These are phyloP conservation scores for Diaprepes abbreviatus DNA, from an alignment of 2,888 invertebrate species.

Conservation along the genomic window DNA sequence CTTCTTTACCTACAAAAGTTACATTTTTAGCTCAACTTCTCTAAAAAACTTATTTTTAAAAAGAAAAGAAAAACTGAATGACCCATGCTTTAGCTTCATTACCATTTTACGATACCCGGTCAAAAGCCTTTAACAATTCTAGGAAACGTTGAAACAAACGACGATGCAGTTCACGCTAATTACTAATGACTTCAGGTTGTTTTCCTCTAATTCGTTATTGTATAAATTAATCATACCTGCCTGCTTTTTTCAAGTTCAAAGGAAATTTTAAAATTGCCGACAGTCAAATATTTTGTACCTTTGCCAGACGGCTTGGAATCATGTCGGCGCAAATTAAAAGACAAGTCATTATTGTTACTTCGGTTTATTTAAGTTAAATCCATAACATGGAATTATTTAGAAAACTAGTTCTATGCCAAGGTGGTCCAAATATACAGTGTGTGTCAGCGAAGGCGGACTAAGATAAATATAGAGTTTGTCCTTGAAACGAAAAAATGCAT, in stretches of 20 bases:
- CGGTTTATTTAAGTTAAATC: neutral
- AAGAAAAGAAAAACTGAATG: neutral
- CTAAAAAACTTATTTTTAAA: neutral
- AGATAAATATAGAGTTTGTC: too few species aligned
- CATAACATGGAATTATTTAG: neutral
- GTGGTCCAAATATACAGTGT: too few species aligned
- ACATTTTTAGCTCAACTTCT: too few species aligned
- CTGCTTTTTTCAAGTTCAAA: slow-evolving; percentile 42
- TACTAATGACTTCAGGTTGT: slow-evolving; percentile 37
- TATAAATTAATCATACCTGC: slow-evolving; percentile 44
- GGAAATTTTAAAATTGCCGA: slow-evolving; percentile 30
- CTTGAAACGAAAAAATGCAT: too few species aligned
- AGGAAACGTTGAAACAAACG: slow-evolving; percentile 30
- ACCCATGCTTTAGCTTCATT: neutral
- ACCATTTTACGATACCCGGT: slow-evolving; percentile 15
- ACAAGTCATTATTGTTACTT: slow-evolving; percentile 29
- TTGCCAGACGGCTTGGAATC: slow-evolving; percentile 43
- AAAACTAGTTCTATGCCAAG: too few species aligned
- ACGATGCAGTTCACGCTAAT: slow-evolving; percentile 33
- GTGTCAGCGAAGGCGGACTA: too few species aligned
- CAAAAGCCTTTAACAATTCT: slow-evolving; percentile 38
- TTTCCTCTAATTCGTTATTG: slow-evolving; percentile 38
- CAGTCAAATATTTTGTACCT: slow-evolving; percentile 35
- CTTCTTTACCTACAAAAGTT: too few species aligned
- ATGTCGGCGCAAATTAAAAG: slow-evolving; percentile 42